Conservation (phyloP, 2,113 vertebrate species). For the Apodemus sylvaticus region DNA sequence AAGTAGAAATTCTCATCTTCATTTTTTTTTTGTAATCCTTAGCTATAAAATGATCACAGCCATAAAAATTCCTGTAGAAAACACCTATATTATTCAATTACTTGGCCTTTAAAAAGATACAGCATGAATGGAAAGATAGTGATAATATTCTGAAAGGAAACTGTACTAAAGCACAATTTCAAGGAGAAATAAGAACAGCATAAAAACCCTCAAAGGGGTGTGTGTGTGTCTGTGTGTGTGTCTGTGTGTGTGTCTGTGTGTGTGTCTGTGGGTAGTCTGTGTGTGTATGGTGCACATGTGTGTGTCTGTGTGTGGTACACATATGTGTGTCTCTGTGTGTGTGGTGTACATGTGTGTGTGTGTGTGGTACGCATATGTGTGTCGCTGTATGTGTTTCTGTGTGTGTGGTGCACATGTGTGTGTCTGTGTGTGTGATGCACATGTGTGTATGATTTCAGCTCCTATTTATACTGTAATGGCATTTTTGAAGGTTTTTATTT, state of each 20-base stretch:
- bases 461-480: not conserved
- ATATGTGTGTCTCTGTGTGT: no score
- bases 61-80: not conserved
- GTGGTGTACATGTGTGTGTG: no score
- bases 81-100: not conserved
- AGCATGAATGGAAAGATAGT: not conserved
- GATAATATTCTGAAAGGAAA: not conserved
- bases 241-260: not conserved
- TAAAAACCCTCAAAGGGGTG: not conserved
- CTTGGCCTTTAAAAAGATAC: no score
- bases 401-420: no score
- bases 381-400: no score
- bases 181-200: not conserved
- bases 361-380: no score
- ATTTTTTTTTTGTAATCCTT: not conserved
- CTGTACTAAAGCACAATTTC: not conserved
- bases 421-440: no score
- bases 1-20: not conserved
- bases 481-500: not conserved
- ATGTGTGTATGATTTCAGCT: not conserved
- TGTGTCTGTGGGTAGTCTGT: no score
- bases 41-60: not conserved
- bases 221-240: not conserved
- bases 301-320: no score
- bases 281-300: no score